These are phyloP conservation scores for Sander vitreus DNA, from an alignment of 2,113 vertebrate genomes.

Conservation along the genomic window DNA sequence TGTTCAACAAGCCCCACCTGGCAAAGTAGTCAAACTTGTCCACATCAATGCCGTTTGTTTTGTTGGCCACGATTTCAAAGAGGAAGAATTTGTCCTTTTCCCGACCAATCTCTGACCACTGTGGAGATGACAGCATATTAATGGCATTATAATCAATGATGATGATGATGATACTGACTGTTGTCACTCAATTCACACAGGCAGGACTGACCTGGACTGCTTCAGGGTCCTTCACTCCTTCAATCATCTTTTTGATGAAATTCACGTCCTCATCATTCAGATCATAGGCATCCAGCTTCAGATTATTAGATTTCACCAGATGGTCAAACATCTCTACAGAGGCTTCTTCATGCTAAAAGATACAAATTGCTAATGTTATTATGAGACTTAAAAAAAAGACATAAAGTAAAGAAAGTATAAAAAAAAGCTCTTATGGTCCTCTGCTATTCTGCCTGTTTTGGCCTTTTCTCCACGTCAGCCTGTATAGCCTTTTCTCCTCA, in stretches of 20 bases:
- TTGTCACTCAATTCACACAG: not conserved
- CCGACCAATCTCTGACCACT: slow-evolving; percentile 89
- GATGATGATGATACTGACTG: not conserved
- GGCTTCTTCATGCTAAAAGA: slow-evolving; percentile 87
- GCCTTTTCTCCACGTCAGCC: too few species aligned
- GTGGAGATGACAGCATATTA: not conserved
- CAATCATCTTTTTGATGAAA: slow-evolving; percentile 93
- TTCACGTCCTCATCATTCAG: slow-evolving; percentile 86
- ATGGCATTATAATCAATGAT: not conserved
- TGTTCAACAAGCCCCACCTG: slow-evolving; percentile 80
- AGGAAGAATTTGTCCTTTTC: slow-evolving; percentile 89
- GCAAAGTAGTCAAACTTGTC: slow-evolving; percentile 98
- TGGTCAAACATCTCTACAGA: slow-evolving; percentile 92
- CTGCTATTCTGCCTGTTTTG: too few species aligned
- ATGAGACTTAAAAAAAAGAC: not conserved
- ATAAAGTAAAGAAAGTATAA: too few species aligned
- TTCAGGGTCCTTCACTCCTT: not conserved
- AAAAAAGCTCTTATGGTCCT: too few species aligned
- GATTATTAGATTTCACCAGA: slow-evolving; percentile 83
- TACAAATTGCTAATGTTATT: not conserved
- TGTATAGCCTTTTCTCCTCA: too few species aligned
- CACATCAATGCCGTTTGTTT: slow-evolving; percentile 91
- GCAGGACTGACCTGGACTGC: slow-evolving; percentile 59
- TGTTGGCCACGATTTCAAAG: slow-evolving; percentile 94
- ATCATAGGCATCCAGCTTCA: slow-evolving; percentile 79